These are phyloP conservation scores for Diceros bicornis DNA, from an alignment of 2,797 vertebrate species.

Conservation along the genomic window DNA sequence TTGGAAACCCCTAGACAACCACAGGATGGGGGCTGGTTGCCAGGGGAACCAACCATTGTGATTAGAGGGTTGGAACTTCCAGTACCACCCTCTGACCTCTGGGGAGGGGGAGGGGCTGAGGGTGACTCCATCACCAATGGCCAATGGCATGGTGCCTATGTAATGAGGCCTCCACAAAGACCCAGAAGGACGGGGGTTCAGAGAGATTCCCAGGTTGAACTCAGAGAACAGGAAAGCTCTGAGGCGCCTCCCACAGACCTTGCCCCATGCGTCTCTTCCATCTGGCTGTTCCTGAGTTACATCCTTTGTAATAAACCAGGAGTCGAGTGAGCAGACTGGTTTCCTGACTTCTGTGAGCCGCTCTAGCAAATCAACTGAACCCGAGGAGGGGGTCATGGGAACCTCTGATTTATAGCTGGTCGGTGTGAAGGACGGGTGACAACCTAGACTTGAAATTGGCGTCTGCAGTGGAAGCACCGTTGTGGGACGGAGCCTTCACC, in stretches of 20 bases:
- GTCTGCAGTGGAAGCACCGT: neutral
- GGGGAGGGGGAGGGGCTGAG: neutral
- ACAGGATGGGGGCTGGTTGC: neutral
- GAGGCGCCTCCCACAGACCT: neutral
- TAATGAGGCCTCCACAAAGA: no score
- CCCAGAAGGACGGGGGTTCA: neutral
- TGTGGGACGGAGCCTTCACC: neutral
- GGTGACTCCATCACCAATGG: fast-evolving
- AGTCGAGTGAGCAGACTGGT: neutral
- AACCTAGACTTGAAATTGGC: fast-evolving
- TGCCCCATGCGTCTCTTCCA: neutral
- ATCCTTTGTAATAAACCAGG: neutral
- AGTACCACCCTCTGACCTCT: neutral
- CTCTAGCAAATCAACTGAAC: neutral
- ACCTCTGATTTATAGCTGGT: neutral
- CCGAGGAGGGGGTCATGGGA: fast-evolving
- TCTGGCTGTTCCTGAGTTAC: neutral
- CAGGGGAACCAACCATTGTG: no score
- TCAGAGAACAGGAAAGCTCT: fast-evolving
- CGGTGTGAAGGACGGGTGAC: neutral
- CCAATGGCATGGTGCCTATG: neutral
- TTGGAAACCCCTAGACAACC: neutral
- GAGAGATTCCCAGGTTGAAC: neutral
- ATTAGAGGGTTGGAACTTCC: neutral
- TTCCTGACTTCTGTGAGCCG: neutral